Evolutionary conservation across 2,113 vertebrate genomes (phyloP), one percentile per base, ranked within the genome.

Genomic region (Calyptomena viridis): DNA sequence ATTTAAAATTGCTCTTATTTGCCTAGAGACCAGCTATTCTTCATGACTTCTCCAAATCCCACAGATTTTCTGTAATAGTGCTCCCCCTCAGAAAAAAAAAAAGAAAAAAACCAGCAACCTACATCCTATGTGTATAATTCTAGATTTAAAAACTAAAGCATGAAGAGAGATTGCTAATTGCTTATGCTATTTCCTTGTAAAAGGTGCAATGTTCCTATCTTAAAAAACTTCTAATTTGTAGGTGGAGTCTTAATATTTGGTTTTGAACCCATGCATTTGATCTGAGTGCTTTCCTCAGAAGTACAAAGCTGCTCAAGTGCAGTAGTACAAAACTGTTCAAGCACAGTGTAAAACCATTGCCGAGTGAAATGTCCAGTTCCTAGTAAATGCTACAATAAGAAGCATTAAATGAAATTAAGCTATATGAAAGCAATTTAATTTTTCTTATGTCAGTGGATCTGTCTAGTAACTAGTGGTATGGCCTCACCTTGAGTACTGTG

Each of bases 51-150:
- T 80, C 95, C 79, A 96, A 58, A 96, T 94, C 97, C 97, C 96
- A 93, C 97, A 98, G 97, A 96, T 95, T 96, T 97, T 94, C 93
- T 97, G 71, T 95, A 97, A 97, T 84, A 97, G 93, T 96, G 83
- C 90, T 97, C 96, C 86, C 86, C 9, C 9, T 73, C 14, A 71
- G 75, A 82, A 72, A 56, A 68, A 50, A 22, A 16, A 21, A 30
- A 40, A 40, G 63, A 64, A 30, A 7, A 4, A 5, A 75, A 95
- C 87, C 96, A 97, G 97, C 25, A 99, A 98, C 98, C 98, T 98
- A 98, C 98, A 98, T 99, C 98, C 98, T 98, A 96, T 96, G 94
- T 97, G 90, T 94, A 93, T 97, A 90, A 95, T 89, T 93, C 95
- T 96, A 97, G 84, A 95, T 97, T 96, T 2, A 8, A 55, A 64